These are phyloP conservation scores for Ichneumoninae sp. DNA, from an alignment of 2,888 invertebrate genomes.

Conservation along the genomic window DNA sequence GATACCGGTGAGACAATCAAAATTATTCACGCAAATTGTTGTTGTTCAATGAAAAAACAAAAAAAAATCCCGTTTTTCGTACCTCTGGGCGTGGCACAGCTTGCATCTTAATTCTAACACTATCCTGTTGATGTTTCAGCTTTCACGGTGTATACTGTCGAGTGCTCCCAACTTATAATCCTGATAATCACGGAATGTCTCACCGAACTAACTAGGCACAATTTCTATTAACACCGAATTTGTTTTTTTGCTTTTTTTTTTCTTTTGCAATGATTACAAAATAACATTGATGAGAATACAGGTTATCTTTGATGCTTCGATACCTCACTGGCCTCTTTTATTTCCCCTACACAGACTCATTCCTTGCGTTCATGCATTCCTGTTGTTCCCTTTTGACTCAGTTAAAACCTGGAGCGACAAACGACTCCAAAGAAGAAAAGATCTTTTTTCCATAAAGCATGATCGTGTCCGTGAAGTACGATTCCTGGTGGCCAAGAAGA, in stretches of 20 bases:
- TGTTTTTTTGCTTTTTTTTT: background rate
- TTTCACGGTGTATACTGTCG: slow-evolving; percentile 9
- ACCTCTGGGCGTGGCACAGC: slow-evolving; percentile 74
- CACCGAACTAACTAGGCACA: background rate
- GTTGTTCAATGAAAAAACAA: background rate
- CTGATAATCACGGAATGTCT: background rate
- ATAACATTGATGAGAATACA: slow-evolving; percentile 25
- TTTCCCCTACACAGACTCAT: slow-evolving; percentile 10
- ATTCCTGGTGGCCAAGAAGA: background rate
- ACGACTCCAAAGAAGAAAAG: background rate
- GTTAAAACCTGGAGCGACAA: background rate
- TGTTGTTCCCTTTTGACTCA: background rate
- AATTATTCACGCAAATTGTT: background rate
- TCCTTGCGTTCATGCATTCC: slow-evolving; percentile 15
- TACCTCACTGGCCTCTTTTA: background rate
- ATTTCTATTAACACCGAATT: slow-evolving; percentile 2
- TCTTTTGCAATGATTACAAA: background rate
- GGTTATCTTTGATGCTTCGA: slow-evolving; percentile 48
- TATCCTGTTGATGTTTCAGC: slow-evolving; percentile 47
- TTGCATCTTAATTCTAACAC: slow-evolving; percentile 39
- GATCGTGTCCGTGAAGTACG: background rate
- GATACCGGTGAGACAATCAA: slow-evolving; percentile 25
- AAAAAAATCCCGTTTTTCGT: slow-evolving; percentile 17
- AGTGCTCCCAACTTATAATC: slow-evolving; percentile 9
- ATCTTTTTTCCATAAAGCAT: background rate